phyloP scores from a whole-genome alignment of 2,797 vertebrate genomes.

The Podarcis lilfordi region DNA sequence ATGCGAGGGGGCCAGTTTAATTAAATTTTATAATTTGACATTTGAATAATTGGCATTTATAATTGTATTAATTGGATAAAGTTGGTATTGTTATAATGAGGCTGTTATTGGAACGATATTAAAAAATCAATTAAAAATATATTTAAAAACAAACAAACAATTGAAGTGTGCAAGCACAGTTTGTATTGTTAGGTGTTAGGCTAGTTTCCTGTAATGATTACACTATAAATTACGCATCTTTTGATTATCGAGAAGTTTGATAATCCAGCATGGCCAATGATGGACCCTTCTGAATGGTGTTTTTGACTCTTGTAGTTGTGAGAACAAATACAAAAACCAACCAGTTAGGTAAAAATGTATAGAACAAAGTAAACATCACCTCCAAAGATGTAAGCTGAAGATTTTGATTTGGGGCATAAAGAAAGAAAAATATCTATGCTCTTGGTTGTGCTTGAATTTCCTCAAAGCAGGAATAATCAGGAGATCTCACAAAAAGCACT shows the following conservation, averaged over 20 bases:
- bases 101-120: too few species aligned
- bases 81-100: too few species aligned
- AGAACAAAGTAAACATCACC: not conserved
- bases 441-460: slow-evolving; percentile 17
- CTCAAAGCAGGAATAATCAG: slow-evolving; percentile 5
- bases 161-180: not conserved
- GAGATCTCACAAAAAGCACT: not conserved
- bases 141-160: too few species aligned
- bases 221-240: not conserved
- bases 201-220: not conserved
- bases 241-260: not conserved
- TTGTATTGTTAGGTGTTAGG: not conserved
- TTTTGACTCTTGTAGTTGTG: not conserved
- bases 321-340: not conserved
- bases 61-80: too few species aligned
- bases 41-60: too few species aligned
- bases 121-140: too few species aligned
- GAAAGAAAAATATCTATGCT: not conserved
- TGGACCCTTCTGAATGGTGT: not conserved
- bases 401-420: not conserved
- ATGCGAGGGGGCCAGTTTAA: too few species aligned
- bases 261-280: not conserved
- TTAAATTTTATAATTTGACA: too few species aligned
- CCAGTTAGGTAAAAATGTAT: not conserved
- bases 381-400: not conserved